Conservation (phyloP, 2,888 invertebrate genomes). For the Agapostemon virescens region DNA sequence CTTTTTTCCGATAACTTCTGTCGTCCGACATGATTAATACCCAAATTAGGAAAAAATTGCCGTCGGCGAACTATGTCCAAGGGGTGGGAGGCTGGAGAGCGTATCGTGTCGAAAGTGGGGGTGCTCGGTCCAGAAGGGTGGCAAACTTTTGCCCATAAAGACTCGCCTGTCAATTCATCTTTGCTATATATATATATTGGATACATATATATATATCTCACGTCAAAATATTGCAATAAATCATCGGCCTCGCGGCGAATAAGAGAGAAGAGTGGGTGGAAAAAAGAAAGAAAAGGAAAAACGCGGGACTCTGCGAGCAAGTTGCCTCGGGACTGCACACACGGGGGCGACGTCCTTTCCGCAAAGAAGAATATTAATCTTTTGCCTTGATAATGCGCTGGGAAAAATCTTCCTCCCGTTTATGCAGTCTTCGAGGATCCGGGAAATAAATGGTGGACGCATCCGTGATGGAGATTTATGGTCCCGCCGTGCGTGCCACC, state of each 20-base stretch:
- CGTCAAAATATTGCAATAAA: slow-evolving; percentile 80
- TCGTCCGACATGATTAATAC: slow-evolving; percentile 58
- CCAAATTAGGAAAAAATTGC: slow-evolving; percentile 70
- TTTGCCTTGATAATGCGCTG: slow-evolving; percentile 69
- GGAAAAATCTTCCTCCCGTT: slow-evolving; percentile 56
- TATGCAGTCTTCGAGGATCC: slow-evolving; percentile 40
- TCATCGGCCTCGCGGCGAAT: slow-evolving; percentile 74
- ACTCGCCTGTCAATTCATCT: slow-evolving; percentile 79
- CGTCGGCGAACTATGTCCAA: slow-evolving; percentile 26
- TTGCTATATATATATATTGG: slow-evolving; percentile 65
- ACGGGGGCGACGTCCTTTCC: slow-evolving; percentile 62
- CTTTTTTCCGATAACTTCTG: slow-evolving; percentile 33
- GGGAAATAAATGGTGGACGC: slow-evolving; percentile 25
- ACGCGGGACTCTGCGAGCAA: slow-evolving; percentile 42
- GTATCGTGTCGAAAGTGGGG: slow-evolving; percentile 45
- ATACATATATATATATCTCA: slow-evolving; percentile 69
- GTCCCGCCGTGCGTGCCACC: neutral
- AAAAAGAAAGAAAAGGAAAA: slow-evolving; percentile 43
- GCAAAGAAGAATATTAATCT: slow-evolving; percentile 76
- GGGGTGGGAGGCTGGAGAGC: slow-evolving; percentile 47
- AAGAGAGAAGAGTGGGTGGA: slow-evolving; percentile 51
- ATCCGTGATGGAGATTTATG: slow-evolving; percentile 44
- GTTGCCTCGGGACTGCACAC: slow-evolving; percentile 64
- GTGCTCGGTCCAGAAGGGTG: slow-evolving; percentile 66
- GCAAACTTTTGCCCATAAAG: slow-evolving; percentile 76